Percentiles rank a stretch among this genome's conserved stretches.
phyloP scores from a whole-genome alignment of 2,113 vertebrate genomes.

The Microtus montanus region DNA sequence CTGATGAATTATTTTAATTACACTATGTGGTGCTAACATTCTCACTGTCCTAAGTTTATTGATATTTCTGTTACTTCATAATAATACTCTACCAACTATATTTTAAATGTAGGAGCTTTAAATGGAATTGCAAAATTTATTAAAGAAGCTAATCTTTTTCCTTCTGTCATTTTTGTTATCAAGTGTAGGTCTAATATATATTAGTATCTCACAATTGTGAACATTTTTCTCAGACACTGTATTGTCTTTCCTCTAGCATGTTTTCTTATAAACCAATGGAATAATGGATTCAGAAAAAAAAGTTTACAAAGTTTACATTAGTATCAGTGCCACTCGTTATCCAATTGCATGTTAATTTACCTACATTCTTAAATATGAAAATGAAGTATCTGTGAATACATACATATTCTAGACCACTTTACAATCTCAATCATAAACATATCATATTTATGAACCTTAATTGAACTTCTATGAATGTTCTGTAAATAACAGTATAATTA shows the following conservation, averaged over 20 bases:
- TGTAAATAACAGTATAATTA: neutral
- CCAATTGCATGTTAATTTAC: neutral
- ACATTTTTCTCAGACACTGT: neutral
- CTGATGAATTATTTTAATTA: neutral
- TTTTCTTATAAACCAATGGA: neutral
- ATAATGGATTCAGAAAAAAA: neutral
- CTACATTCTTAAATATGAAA: too few species aligned
- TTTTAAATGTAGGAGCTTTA: neutral
- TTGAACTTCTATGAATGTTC: neutral
- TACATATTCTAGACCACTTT: too few species aligned
- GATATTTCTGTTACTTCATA: neutral
- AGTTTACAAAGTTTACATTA: neutral
- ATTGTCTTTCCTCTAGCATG: neutral
- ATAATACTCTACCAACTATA: neutral
- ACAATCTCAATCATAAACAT: neutral
- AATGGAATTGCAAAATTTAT: neutral
- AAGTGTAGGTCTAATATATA: neutral
- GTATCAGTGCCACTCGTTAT: rapidly evolving
- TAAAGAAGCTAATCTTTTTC: neutral
- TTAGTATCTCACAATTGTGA: neutral
- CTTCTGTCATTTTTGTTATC: neutral
- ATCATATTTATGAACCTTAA: neutral
- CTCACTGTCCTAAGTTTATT: neutral
- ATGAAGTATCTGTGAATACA: too few species aligned
- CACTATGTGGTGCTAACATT: neutral